A percentile compares a stretch with the other conserved stretches of the same genome.
phyloP scores from a whole-genome alignment of 2,113 vertebrate species.

The Gobius niger region DNA sequence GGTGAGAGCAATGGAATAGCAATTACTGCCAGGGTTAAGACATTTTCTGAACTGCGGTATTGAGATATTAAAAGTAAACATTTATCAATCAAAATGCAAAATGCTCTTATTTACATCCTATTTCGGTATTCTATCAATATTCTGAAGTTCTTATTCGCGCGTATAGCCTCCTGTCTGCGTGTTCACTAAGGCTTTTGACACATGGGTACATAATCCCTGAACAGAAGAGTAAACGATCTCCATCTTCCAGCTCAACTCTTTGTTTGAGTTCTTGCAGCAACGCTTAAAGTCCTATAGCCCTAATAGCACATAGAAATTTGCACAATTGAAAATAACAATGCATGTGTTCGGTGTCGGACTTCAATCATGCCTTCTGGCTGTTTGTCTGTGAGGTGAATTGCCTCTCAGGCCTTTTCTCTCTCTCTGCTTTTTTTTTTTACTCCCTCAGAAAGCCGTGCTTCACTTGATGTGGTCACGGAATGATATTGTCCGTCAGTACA shows the following conservation, averaged over 20 bases:
- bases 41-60: neutral
- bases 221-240: conserved; percentile 18
- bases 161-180: conserved; percentile 13
- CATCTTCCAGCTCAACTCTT: conserved; percentile 17
- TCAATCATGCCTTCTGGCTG: neutral
- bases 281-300: conserved; percentile 2
- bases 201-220: neutral
- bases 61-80: neutral
- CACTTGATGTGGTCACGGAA: conserved; percentile 83
- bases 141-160: neutral
- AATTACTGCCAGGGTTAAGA: neutral
- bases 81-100: neutral
- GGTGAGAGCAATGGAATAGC: conserved; percentile 37
- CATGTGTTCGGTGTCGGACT: conserved; percentile 8
- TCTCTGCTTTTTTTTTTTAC: neutral
- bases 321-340: conserved; percentile 3
- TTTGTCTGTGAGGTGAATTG: neutral
- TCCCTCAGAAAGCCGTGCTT: conserved; percentile 79
- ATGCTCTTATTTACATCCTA: neutral
- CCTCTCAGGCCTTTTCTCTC: neutral
- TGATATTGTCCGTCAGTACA: conserved; percentile 87
- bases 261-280: conserved; percentile 2
- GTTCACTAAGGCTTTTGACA: neutral
- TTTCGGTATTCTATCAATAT: neutral
- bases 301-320: neutral